phyloP scores from a whole-genome alignment of 2,888 invertebrate species.

The Geotrupes spiniger region DNA sequence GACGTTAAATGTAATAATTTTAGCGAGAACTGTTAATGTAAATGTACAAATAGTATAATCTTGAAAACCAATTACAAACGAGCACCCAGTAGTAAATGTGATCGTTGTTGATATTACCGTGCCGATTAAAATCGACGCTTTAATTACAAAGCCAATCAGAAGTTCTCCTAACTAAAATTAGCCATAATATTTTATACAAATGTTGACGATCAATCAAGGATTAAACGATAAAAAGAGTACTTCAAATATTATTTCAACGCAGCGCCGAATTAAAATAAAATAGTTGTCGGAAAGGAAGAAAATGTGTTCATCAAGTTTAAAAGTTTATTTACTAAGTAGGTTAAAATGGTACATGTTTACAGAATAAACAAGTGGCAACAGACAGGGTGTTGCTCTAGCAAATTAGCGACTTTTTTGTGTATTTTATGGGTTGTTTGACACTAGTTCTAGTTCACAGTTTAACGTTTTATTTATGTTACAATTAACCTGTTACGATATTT shows the following conservation, averaged over 20 bases:
- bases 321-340: not conserved
- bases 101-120: slow-evolving; percentile 32
- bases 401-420: not conserved
- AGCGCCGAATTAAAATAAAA: too few species aligned
- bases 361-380: slow-evolving; percentile 3
- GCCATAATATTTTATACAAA: slow-evolving; percentile 42
- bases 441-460: too few species aligned
- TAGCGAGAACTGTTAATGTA: too few species aligned
- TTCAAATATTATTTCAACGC: too few species aligned
- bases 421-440: not conserved
- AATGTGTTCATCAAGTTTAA: too few species aligned
- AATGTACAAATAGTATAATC: too few species aligned
- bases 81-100: slow-evolving; percentile 40
- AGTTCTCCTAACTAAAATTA: slow-evolving; percentile 44
- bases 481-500: too few species aligned
- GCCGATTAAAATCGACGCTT: slow-evolving; percentile 50
- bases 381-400: slow-evolving; percentile 2
- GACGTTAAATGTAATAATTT: too few species aligned
- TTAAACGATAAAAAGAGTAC: too few species aligned
- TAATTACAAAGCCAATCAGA: slow-evolving; percentile 50
- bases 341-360: slow-evolving; percentile 2
- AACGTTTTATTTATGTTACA: too few species aligned
- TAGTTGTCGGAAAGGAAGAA: too few species aligned
- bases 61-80: slow-evolving; percentile 46
- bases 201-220: too few species aligned